phyloP scores from a whole-genome alignment of 2,888 invertebrate genomes.

The Sussaba pulchella region DNA sequence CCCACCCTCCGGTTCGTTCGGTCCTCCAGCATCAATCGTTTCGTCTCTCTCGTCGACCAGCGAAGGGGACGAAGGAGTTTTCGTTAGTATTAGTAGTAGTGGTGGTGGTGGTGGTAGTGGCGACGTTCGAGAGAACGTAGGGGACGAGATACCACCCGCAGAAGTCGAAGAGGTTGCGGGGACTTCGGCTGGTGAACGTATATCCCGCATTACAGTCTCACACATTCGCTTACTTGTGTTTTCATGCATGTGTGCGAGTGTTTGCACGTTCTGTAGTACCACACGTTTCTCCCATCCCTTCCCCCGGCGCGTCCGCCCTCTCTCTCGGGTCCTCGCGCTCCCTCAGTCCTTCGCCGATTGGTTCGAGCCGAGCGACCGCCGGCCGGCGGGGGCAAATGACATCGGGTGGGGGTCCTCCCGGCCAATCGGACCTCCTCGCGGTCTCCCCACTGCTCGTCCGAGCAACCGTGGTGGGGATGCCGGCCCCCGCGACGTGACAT shows the following conservation, averaged over 20 bases:
- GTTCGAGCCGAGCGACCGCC: slow-evolving; percentile 70
- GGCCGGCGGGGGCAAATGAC: slow-evolving; percentile 43
- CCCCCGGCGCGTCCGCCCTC: not conserved
- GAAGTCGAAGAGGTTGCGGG: slow-evolving; percentile 47
- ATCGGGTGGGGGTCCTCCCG: slow-evolving; percentile 67
- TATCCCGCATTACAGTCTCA: not conserved
- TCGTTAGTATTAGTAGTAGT: no score
- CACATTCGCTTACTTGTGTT: not conserved
- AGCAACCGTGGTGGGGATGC: slow-evolving; percentile 68
- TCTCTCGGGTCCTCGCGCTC: not conserved
- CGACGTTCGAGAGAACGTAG: slow-evolving; percentile 4
- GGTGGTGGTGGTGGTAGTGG: not conserved
- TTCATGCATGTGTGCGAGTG: not conserved
- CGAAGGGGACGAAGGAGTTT: no score
- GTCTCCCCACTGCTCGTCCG: slow-evolving; percentile 11
- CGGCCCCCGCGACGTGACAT: slow-evolving; percentile 79
- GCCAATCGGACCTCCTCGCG: slow-evolving; percentile 74
- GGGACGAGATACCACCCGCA: slow-evolving; percentile 38
- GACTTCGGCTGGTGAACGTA: slow-evolving; percentile 6
- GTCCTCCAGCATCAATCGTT: slow-evolving; percentile 63
- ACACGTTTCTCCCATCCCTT: slow-evolving; percentile 30
- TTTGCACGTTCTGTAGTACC: slow-evolving; percentile 13
- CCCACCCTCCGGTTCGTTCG: slow-evolving; percentile 20
- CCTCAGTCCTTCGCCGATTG: slow-evolving; percentile 70
- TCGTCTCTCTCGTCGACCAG: slow-evolving; percentile 72